Evolutionary conservation across 2,113 vertebrate genomes (phyloP), one percentile per base, ranked within the genome.

Genomic region (Serinus canaria): DNA sequence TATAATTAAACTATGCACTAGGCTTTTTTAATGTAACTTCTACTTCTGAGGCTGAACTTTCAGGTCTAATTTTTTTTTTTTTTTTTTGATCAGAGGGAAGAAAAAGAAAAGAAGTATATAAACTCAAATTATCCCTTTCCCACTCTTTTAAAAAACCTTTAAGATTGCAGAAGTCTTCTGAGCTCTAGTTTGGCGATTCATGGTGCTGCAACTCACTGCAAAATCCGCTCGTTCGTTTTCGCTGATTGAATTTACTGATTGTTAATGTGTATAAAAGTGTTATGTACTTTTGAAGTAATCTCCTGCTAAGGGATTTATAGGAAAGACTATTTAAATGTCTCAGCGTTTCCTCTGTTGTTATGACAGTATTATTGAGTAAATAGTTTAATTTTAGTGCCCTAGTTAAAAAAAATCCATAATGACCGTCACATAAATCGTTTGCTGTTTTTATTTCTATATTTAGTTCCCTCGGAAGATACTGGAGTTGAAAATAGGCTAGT

Each of bases 281-380:
- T 96, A 94, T 50, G 86, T 97, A 94, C 93, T 97, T 97, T 89
- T 96, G 90, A 97, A 97, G 91, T 93, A 87, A 94, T 97, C 81
- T 96, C 90, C 96, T 91, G 64, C 89, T 96, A 96, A 94, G 94
- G 95, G 94, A 97, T 94, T 95, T 95, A 95, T 97, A 94, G 94
- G 94, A 97, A 97, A 96, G 88, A 74, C 96, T 97, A 86, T 97
- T 97, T 94, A 96, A 98, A 92, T 96, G 92, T 95, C 56, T 43
- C 78, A 80, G 94, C 3, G 3, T 95, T 93, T 97, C 95, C 95
- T 90, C 93, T 97, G 76, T 94, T 97, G 97, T 97, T 98, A 97
- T 95, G 97, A 97, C 94, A 97, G 94, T 95, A 73, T 95, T 96
- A 96, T 95, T 94, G 94, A 97, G 96, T 97, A 97, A 98, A 97